These are phyloP conservation scores for Todiramphus saurophagus DNA, from an alignment of 2,113 vertebrate species.

Conservation along the genomic window DNA sequence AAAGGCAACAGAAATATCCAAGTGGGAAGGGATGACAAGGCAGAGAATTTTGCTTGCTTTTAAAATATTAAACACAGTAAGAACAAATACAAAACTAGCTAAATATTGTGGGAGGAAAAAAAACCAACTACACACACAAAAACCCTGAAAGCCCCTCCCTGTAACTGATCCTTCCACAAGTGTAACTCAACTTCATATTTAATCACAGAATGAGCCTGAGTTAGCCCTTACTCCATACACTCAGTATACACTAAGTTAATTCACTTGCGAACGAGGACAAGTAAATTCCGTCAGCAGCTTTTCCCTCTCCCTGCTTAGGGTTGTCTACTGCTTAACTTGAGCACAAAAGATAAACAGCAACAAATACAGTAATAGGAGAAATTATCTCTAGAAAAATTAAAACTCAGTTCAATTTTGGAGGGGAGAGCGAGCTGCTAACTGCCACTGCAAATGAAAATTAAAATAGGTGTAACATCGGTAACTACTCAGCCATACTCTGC, in stretches of 20 bases:
- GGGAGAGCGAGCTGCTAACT: not conserved
- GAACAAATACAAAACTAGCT: not conserved
- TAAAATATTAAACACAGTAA: not conserved
- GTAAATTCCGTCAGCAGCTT: not conserved
- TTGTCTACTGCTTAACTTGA: not conserved
- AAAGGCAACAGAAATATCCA: not conserved
- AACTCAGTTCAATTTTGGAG: not conserved
- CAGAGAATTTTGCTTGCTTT: not conserved
- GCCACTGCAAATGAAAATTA: not conserved
- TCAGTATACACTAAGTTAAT: not conserved
- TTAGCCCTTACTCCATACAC: not conserved
- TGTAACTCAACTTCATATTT: not conserved
- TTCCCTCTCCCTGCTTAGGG: fast-evolving
- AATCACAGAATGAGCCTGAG: not conserved
- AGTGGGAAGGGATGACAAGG: not conserved
- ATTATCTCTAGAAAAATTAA: not conserved
- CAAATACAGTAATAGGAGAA: not conserved
- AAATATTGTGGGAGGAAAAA: not conserved
- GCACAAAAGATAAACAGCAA: not conserved
- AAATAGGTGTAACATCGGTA: not conserved
- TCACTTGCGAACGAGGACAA: not conserved
- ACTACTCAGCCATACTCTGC: not conserved
- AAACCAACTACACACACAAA: not conserved
- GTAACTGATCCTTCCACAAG: not conserved
- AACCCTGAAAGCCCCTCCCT: fast-evolving